Evolutionary conservation across 2,797 vertebrate species (phyloP).

Genomic region (Catamblyrhynchus diadema): DNA sequence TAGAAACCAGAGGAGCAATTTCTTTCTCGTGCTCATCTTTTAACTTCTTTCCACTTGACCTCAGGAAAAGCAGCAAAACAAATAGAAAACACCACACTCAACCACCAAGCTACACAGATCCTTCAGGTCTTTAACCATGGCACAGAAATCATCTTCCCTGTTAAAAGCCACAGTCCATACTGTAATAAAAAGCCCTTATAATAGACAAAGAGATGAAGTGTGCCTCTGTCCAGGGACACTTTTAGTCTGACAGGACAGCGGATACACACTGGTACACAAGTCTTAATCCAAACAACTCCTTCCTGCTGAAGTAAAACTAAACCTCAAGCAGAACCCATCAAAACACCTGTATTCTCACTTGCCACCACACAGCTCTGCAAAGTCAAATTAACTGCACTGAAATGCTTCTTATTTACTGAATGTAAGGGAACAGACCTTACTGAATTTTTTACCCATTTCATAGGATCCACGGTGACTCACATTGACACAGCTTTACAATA

Average conservation of each 20-base stretch:
- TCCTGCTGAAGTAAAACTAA: not conserved
- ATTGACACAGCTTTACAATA: not conserved
- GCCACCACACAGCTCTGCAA: not conserved
- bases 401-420: not conserved
- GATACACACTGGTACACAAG: not conserved
- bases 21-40: not conserved
- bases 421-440: not conserved
- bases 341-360: not conserved
- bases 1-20: not conserved
- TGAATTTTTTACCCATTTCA: not conserved
- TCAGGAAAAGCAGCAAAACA: not conserved
- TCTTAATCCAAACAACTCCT: not conserved
- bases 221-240: not conserved
- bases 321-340: not conserved
- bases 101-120: not conserved
- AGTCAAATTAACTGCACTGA: not conserved
- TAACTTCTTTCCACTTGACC: not conserved
- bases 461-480: rapidly evolving
- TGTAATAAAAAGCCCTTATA: not conserved
- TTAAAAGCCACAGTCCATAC: not conserved
- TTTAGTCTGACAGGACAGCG: not conserved
- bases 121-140: not conserved
- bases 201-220: not conserved
- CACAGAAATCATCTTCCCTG: not conserved
- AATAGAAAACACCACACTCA: not conserved